Evolutionary conservation across 1,140 invertebrate species (phyloP), one percentile per base, ranked within the genome.

Genomic region (Bombus confusus): DNA sequence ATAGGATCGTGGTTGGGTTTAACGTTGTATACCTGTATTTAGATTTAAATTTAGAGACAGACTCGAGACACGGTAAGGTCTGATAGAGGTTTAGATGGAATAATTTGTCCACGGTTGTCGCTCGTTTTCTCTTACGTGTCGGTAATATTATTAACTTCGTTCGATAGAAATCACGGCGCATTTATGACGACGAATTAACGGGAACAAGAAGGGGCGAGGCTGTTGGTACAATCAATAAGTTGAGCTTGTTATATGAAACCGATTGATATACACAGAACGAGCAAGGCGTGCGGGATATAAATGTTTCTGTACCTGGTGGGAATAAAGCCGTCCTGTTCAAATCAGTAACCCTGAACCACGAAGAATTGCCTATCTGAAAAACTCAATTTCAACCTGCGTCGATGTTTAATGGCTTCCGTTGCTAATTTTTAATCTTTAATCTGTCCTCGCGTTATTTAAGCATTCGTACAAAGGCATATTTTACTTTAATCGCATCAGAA

Each of bases 131-230:
- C 62, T 78, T 47, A 47, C 57, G 37, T 25, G 25, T 77, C 64
- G 43, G 22, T 31, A 74, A 86, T 78, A 75, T 66, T 66, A 86
- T 84, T 80, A 79, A 84, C 82, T 59, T 79, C 25, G 59, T 69
- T 41, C 28, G 66, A 43, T 37, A 75, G n/a, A 57, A 84, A 79
- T 84, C 64, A 57, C 75, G n/a, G 64, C 28, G 73, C 79, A 86
- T 88, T 75, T 57, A 73, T 72, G 80, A 86, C 78, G 72, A 75
- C 52, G 80, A 79, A 89, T 88, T 88, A 88, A 88, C 43, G 68
- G 74, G 64, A 25, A 74, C 57, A 8, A 66, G n/a, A 25, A 18
- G 31, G 6, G 66, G 31, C 6, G 31, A 31, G 37, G 18, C 5
- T 22, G 59, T 43, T 43, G 22, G 82, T 57, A 71, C 59, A 73